phyloP scores from a whole-genome alignment of 30 jellyfish, hydroid and myxozoan species.

The Calvadosia cruxmelitensis region DNA sequence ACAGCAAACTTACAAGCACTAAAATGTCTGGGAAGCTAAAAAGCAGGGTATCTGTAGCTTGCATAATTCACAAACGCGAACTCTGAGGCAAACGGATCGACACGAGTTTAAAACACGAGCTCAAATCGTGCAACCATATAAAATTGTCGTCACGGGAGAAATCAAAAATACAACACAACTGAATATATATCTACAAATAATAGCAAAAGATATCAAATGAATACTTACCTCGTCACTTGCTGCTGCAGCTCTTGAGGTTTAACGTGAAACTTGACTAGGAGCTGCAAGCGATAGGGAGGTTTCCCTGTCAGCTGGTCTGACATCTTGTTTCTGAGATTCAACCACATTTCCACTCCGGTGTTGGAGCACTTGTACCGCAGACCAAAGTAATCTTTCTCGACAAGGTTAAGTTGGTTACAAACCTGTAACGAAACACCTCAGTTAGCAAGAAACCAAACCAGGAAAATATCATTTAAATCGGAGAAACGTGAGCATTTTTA shows the following conservation, averaged over 20 bases:
- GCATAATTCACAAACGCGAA: no score
- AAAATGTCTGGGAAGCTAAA: no score
- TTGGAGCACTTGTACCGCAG: slow-evolving; percentile 60
- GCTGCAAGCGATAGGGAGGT: slow-evolving; percentile 75
- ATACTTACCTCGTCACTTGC: slow-evolving; percentile 56
- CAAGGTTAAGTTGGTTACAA: slow-evolving; percentile 46
- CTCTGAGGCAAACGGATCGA: no score
- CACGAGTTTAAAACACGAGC: no score
- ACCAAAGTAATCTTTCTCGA: slow-evolving; percentile 94
- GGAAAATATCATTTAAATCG: not conserved
- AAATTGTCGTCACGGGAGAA: no score
- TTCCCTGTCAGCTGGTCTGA: slow-evolving; percentile 77
- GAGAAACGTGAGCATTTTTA: not conserved
- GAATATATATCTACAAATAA: no score
- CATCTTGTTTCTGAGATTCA: slow-evolving; percentile 70
- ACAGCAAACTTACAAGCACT: no score
- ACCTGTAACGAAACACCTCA: slow-evolving; percentile 12
- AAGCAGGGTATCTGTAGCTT: no score
- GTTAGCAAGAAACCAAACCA: not conserved
- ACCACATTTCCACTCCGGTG: slow-evolving; percentile 81
- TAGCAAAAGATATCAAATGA: not conserved
- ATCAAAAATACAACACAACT: no score
- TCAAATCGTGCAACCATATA: no score
- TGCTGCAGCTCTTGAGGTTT: slow-evolving; percentile 96
- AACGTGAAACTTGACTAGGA: slow-evolving; percentile 70